Base-by-base conservation (phyloP, 1,140 invertebrate genomes). In the Halictus rubicundus region DNA sequence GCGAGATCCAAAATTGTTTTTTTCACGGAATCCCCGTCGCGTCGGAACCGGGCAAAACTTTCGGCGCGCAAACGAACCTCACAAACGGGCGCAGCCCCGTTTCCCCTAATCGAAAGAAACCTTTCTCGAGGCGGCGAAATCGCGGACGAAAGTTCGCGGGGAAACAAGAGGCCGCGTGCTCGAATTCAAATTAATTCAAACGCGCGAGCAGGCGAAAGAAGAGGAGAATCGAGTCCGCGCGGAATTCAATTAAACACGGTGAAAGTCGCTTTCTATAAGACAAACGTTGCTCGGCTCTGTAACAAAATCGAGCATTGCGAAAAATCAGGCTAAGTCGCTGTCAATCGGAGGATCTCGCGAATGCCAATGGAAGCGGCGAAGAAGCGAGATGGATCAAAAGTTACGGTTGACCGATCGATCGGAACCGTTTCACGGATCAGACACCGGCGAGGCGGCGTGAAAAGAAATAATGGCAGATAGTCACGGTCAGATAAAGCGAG, bases 391-490 rank as follows among this genome's bases (percentile, higher is more conserved):
- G 59, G 71, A 86, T 82, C 75, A 70, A 71, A 46, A 75, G 80
- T 66, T 52, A 72, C 64, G 65, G 27, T 59, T 19, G 74, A 49
- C 46, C 61, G 59, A 85, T 85, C 83, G 84, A 86, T 85, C 71
- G 79, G 63, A 70, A 76, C 68, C 83, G 61, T 85, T 80, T 78
- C 68, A 68, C 78, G 70, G 82, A 84, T 84, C 80, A 72, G 60
- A 71, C 42, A 65, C 71, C 63, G 71, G 23, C 42, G 81, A 74
- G 72, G 63, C 80, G 75, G 69, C 77, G 78, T 79, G 86, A 86
- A 84, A 90, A 86, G 80, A 81, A 89, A 82, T 85, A 87, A 90
- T 86, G 82, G 86, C 81, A 89, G 89, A 91, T 90, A 89, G 88
- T 83, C 74, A 76, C 85, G 85, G 25, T 39, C 63, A 89, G 88